Evolutionary conservation across 1,140 invertebrate species (phyloP).

Genomic region (Teleogryllus occipitalis): DNA sequence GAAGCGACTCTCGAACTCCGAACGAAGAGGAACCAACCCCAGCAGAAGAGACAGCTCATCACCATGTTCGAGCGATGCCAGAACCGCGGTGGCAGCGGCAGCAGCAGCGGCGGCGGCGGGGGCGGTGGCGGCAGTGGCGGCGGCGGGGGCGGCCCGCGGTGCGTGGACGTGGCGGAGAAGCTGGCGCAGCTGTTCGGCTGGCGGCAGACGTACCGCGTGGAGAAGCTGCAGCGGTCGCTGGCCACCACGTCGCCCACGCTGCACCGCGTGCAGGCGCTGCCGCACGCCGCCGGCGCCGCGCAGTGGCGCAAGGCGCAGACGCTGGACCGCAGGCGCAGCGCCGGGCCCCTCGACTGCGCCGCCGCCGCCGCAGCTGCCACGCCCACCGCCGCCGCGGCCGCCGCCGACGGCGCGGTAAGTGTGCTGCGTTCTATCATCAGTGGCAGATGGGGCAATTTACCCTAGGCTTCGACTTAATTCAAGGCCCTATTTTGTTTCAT

Average conservation of each 20-base stretch:
- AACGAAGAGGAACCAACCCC: too few relatives aligned
- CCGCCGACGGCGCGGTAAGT: background rate
- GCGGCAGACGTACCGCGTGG: slow-evolving; percentile 65
- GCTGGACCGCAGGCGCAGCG: background rate
- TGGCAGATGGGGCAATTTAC: background rate
- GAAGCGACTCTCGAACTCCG: too few relatives aligned
- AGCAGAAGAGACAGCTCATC: too few relatives aligned
- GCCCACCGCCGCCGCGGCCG: background rate
- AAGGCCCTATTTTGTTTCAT: background rate
- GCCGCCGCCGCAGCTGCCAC: too few relatives aligned
- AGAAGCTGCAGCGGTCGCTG: slow-evolving; percentile 51
- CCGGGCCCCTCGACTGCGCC: background rate
- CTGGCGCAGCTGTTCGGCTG: slow-evolving; percentile 61
- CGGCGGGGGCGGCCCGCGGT: slow-evolving; percentile 28
- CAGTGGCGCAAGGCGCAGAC: background rate
- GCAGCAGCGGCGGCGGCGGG: background rate
- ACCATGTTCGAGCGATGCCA: background rate
- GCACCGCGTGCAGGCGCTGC: background rate
- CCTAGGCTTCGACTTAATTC: background rate
- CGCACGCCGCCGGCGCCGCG: background rate
- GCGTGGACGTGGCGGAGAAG: slow-evolving; percentile 58
- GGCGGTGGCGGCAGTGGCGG: slow-evolving; percentile 11
- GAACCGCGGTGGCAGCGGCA: background rate
- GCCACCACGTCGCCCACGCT: background rate
- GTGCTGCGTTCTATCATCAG: background rate